Conservation (phyloP, 2,888 invertebrate species). For the Diarsia dahlii region DNA sequence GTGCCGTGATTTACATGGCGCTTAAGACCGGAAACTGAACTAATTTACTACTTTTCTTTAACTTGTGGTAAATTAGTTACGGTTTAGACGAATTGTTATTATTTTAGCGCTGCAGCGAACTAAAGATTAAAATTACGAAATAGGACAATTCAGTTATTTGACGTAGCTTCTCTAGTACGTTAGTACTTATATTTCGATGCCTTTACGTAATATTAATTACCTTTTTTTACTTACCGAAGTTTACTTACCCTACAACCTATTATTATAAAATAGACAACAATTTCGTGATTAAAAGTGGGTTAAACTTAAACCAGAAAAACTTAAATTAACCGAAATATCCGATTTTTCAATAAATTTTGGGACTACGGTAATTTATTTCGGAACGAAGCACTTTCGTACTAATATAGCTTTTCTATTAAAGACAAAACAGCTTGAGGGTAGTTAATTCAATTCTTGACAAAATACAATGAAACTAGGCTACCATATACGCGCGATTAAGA, state of each 20-base stretch:
- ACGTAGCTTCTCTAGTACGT: too few relatives aligned
- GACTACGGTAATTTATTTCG: background rate
- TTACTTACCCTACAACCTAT: background rate
- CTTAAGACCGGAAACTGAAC: too few relatives aligned
- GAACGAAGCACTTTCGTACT: background rate
- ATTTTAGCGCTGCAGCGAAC: too few relatives aligned
- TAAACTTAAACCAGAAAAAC: background rate
- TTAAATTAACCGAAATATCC: background rate
- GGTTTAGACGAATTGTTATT: too few relatives aligned
- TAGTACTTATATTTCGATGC: too few relatives aligned
- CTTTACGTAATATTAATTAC: background rate
- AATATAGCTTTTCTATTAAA: slow-evolving; percentile 1
- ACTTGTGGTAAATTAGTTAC: too few relatives aligned
- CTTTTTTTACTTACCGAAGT: background rate
- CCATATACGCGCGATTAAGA: slow-evolving; percentile 8
- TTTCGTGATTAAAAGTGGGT: background rate
- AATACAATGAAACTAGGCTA: slow-evolving; percentile 18
- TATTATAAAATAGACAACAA: background rate
- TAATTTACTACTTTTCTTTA: too few relatives aligned
- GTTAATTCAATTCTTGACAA: slow-evolving; percentile 14
- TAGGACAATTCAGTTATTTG: too few relatives aligned
- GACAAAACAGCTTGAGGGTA: background rate
- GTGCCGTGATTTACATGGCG: too few relatives aligned
- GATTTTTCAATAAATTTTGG: background rate
- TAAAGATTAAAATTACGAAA: too few relatives aligned